A percentile compares a stretch with the other conserved stretches of the same genome.
phyloP scores from a whole-genome alignment of 2,888 invertebrate species.

The Deladenus siricidicola region DNA sequence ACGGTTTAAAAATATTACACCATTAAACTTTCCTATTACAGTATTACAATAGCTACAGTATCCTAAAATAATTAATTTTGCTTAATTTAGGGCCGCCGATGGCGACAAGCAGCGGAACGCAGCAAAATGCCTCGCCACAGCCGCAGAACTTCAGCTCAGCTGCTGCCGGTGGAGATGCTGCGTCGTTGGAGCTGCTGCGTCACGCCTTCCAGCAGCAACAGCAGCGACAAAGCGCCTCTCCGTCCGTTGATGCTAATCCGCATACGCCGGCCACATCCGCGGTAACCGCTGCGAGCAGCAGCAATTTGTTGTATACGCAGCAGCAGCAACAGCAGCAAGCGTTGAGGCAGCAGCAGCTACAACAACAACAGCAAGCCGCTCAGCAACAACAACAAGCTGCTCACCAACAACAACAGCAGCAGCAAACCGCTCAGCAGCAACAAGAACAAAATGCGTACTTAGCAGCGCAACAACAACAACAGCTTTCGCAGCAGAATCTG shows the following conservation, averaged over 20 bases:
- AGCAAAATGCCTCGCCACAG: not conserved
- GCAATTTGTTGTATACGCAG: not conserved
- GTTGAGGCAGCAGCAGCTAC: not conserved
- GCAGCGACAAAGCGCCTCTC: too few species aligned
- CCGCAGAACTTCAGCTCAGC: not conserved
- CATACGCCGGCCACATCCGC: not conserved
- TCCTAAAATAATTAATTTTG: not conserved
- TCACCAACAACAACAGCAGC: slow-evolving; percentile 2
- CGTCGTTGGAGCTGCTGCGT: slow-evolving; percentile 1
- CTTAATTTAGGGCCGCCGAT: not conserved
- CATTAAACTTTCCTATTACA: too few species aligned
- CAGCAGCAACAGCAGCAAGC: not conserved
- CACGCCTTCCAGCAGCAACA: slow-evolving; percentile 1
- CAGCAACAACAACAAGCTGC: not conserved
- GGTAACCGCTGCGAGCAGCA: not conserved
- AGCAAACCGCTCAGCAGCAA: slow-evolving; percentile 2
- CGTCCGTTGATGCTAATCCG: too few species aligned
- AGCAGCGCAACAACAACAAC: not conserved
- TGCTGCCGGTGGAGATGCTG: not conserved
- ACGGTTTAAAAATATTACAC: too few species aligned
- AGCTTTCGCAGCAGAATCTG: not conserved
- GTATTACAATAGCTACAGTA: too few species aligned
- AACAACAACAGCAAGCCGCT: slow-evolving; percentile 1
- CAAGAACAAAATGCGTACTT: not conserved
- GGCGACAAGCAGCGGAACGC: too few species aligned